Conservation (phyloP, 2,888 invertebrate genomes). For the Gisinianus flammeolus region DNA sequence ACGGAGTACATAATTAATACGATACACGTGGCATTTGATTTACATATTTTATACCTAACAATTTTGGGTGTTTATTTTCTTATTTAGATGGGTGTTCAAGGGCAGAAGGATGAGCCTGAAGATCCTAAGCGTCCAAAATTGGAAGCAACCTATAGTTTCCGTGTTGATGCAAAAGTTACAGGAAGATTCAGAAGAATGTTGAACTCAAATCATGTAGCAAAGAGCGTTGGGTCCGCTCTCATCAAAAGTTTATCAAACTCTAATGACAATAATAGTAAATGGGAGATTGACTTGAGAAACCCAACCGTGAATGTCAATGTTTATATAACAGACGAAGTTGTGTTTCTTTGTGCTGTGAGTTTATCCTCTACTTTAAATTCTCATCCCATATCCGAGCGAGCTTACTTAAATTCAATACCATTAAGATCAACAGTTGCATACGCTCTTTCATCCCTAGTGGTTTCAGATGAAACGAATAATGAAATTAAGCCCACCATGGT, state of each 20-base stretch:
- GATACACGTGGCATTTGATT: not conserved
- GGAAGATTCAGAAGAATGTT: slow-evolving; percentile 7
- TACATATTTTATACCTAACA: not conserved
- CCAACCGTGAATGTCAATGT: not conserved
- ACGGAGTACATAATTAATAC: not conserved
- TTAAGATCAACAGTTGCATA: slow-evolving; percentile 15
- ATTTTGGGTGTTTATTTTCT: not conserved
- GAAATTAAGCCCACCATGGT: not conserved
- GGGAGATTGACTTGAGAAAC: slow-evolving; percentile 5
- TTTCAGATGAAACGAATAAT: not conserved
- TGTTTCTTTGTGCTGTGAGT: slow-evolving; percentile 8
- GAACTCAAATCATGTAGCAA: not conserved
- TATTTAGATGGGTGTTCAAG: not conserved
- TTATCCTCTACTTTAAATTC: not conserved
- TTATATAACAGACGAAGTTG: slow-evolving; percentile 13
- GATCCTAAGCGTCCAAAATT: not conserved
- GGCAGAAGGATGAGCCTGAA: not conserved
- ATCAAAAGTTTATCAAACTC: slow-evolving; percentile 7
- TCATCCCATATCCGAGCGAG: not conserved
- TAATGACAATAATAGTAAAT: not conserved
- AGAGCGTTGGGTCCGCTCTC: slow-evolving; percentile 12
- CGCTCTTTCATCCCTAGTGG: slow-evolving; percentile 1
- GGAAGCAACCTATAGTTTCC: slow-evolving; percentile 10
- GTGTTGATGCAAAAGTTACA: slow-evolving; percentile 16
- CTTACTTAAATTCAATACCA: slow-evolving; percentile 14